Evolutionary conservation across 2,888 invertebrate genomes (phyloP).

Genomic region (Thecocarcelia acutangulata): DNA sequence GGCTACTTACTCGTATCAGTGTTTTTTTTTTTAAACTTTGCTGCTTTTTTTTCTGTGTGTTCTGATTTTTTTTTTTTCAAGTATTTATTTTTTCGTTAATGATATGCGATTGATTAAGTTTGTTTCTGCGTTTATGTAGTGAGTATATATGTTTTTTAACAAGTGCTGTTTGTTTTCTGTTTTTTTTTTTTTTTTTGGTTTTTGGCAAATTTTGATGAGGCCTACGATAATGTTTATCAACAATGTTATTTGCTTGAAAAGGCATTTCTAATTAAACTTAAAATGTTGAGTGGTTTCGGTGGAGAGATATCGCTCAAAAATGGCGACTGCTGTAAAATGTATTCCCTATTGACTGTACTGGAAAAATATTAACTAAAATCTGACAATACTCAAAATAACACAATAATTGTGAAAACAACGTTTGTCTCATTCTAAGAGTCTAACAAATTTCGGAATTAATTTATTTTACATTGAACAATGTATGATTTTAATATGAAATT

Average conservation of each 20-base stretch:
- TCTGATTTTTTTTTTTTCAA: constrained; percentile 53
- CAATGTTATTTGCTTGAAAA: constrained; percentile 60
- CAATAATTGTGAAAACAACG: too few species aligned
- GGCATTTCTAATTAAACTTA: constrained; percentile 63
- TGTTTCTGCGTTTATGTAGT: background rate
- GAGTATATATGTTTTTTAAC: background rate
- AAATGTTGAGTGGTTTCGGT: constrained; percentile 55
- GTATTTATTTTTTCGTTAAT: constrained; percentile 44
- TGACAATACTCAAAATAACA: too few species aligned
- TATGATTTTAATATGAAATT: too few species aligned
- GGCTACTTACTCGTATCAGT: constrained; percentile 44
- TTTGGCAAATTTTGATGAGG: constrained; percentile 49
- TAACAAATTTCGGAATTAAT: too few species aligned
- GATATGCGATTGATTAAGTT: constrained; percentile 57
- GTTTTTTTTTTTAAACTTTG: background rate
- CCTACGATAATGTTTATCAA: constrained; percentile 65
- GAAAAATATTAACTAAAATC: too few species aligned
- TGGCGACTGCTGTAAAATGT: background rate
- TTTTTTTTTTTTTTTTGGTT: constrained; percentile 32
- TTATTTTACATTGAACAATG: too few species aligned
- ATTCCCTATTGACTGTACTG: too few species aligned
- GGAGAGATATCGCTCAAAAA: constrained; percentile 31
- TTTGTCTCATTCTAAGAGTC: too few species aligned
- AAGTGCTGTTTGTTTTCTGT: constrained; percentile 38
- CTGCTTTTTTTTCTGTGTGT: constrained; percentile 23